phyloP scores from a whole-genome alignment of 2,113 vertebrate species.

The rabbit (Oryctolagus cuniculus) region mOryCun1.1 NC_091452.1:23645501-23646000 shows the following conservation, averaged over 20 bases:
- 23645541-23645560: not conserved
- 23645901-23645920: not conserved
- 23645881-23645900: not conserved
- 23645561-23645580: not conserved
- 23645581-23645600: not conserved
- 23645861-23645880: not conserved
- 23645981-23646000: not conserved
- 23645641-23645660: not conserved
- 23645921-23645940: not conserved
- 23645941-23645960: not conserved
- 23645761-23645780: not conserved
- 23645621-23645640: not conserved
- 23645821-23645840: not conserved
- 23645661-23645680: not conserved
- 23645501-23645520: not conserved
- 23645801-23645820: accelerated
- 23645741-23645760: not conserved
- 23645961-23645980: not conserved
- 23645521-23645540: not conserved
- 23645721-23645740: not conserved
- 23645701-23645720: not conserved
- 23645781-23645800: not conserved
- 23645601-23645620: not conserved
- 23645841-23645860: not conserved
- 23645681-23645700: not conserved